These are phyloP conservation scores for Chelonus insularis DNA, from an alignment of 1,140 invertebrate genomes.

Conservation along the genomic window DNA sequence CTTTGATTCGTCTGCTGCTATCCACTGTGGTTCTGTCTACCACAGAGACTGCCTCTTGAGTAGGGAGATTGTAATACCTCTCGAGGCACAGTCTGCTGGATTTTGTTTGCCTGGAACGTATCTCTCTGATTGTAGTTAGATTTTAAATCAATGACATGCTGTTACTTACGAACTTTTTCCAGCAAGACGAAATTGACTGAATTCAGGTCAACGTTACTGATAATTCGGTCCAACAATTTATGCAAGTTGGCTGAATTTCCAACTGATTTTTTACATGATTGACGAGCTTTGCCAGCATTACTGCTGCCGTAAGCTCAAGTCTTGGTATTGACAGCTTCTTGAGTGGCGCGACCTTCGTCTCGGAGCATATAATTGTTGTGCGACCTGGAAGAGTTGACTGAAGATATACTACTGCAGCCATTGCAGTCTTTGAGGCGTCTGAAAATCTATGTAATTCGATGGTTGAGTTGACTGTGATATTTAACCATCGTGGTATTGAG, in stretches of 20 bases:
- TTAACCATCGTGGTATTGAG: constrained; percentile 31
- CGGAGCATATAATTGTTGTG: not conserved
- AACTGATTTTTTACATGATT: not conserved
- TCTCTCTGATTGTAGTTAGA: not conserved
- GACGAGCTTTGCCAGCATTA: not conserved
- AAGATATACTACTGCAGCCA: constrained; percentile 33
- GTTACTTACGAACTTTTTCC: not conserved
- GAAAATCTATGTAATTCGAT: constrained; percentile 37
- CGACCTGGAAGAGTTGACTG: not conserved
- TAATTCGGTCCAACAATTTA: constrained; percentile 10
- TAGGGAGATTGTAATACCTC: not conserved
- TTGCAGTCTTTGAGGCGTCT: constrained; percentile 34
- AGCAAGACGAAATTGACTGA: not conserved
- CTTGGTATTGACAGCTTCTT: constrained; percentile 19
- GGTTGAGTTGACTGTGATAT: not conserved
- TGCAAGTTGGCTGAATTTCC: not conserved
- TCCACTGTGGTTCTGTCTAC: constrained; percentile 4
- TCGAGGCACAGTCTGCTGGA: constrained; percentile 28
- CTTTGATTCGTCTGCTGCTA: not conserved
- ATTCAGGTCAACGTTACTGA: not conserved
- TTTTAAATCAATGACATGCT: not conserved
- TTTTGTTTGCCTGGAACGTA: constrained; percentile 32
- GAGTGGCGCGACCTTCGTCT: constrained; percentile 18
- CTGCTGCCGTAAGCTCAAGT: constrained; percentile 15
- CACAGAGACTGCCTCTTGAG: not conserved